phyloP scores from a whole-genome alignment of 2,113 vertebrate genomes.

The Pagrus major region DNA sequence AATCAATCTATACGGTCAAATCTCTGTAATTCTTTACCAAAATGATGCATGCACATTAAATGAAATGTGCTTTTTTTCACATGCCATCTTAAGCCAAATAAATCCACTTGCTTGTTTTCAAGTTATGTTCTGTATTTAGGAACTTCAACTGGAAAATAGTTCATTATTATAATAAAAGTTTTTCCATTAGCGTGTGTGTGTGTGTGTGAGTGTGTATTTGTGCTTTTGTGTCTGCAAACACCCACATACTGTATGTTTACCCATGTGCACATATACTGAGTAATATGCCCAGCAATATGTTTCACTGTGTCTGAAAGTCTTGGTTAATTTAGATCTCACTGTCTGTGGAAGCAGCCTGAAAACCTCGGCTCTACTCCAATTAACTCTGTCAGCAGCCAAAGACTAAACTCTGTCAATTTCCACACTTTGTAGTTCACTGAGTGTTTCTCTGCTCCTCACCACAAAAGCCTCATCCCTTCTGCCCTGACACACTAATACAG shows the following conservation, averaged over 20 bases:
- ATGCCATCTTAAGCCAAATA: not conserved
- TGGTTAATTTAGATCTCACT: conserved; percentile 58
- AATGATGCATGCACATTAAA: not conserved
- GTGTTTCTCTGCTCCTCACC: conserved; percentile 44
- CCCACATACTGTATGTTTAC: conserved; percentile 14
- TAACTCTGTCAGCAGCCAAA: conserved; percentile 66
- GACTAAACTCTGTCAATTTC: conserved; percentile 64
- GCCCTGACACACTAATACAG: conserved; percentile 42
- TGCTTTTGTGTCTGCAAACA: conserved; percentile 8
- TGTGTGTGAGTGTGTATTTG: not conserved
- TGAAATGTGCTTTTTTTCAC: too few species aligned
- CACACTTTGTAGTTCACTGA: conserved; percentile 63
- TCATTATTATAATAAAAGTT: not conserved
- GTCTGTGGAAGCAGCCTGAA: conserved; percentile 47
- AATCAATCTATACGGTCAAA: conserved; percentile 10
- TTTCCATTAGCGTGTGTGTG: not conserved
- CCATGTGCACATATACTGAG: not conserved
- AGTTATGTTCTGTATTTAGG: not conserved
- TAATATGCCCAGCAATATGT: conserved; percentile 18
- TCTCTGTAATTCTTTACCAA: not conserved
- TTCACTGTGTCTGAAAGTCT: conserved; percentile 34
- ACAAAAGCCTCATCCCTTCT: conserved; percentile 40
- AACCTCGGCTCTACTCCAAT: conserved; percentile 57
- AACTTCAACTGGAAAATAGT: not conserved
- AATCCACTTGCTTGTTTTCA: not conserved